A percentile compares a stretch with the other conserved stretches of the same genome.
Conservation (phyloP, 35 echinoderm and acorn worm species). For the Stichopus chloronotus region DNA sequence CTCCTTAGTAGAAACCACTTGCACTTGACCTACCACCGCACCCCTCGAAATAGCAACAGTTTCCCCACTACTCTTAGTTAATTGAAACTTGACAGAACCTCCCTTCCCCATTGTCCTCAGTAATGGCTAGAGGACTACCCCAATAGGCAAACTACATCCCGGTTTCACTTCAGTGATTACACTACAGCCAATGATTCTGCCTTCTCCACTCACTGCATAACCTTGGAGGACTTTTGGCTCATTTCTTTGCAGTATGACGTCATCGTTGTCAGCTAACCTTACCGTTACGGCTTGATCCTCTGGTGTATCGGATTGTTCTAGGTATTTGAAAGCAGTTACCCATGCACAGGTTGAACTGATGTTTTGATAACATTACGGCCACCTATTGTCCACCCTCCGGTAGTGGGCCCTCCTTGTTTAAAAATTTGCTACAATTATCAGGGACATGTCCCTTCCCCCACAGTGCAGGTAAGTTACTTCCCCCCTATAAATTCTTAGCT, state of each 20-base stretch:
- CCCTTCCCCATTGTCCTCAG: background rate
- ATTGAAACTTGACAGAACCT: background rate
- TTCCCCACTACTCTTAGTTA: background rate
- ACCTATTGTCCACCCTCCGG: conserved; percentile 21
- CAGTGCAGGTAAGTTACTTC: background rate
- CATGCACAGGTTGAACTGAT: background rate
- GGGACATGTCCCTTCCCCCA: background rate
- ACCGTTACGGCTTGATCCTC: background rate
- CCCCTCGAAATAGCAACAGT: background rate
- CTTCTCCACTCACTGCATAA: background rate
- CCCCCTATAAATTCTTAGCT: background rate
- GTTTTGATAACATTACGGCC: conserved; percentile 55
- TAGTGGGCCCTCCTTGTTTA: too few species aligned
- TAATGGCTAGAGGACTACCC: background rate
- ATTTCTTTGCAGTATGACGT: background rate
- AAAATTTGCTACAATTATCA: background rate
- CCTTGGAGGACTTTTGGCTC: background rate
- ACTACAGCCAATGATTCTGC: background rate
- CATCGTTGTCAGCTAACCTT: background rate
- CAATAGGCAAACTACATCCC: background rate
- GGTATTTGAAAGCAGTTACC: background rate
- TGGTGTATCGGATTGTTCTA: background rate
- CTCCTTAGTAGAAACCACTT: background rate
- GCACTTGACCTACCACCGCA: background rate
- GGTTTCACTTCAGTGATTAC: background rate